phyloP scores from a whole-genome alignment of 2,888 invertebrate species.

The Zygogramma bicolorata region DNA sequence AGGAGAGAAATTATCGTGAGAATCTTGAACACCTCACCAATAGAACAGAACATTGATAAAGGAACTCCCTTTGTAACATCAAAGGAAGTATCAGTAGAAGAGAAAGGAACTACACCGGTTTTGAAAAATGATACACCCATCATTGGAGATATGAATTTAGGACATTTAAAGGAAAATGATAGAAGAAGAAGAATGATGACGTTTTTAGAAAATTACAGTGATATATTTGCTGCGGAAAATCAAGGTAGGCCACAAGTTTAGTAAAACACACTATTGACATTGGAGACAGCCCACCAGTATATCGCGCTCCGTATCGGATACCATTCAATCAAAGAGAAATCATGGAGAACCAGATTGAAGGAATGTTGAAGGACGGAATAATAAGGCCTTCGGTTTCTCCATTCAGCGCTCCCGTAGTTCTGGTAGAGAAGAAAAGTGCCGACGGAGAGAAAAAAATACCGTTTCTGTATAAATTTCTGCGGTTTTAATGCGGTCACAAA shows the following conservation, averaged over 20 bases:
- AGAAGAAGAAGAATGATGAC: background rate
- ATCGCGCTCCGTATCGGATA: background rate
- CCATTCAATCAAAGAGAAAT: background rate
- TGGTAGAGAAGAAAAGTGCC: conserved; percentile 48
- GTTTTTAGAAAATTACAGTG: background rate
- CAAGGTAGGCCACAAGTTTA: background rate
- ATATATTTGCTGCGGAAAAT: background rate
- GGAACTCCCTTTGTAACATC: too few species aligned
- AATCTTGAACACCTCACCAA: too few species aligned
- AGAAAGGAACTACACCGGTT: too few species aligned
- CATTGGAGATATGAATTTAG: too few species aligned
- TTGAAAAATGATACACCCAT: too few species aligned
- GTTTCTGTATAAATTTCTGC: conserved; percentile 43
- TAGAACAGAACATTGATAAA: too few species aligned
- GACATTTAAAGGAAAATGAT: too few species aligned
- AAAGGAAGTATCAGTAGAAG: too few species aligned
- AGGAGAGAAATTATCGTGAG: too few species aligned
- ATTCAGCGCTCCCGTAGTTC: conserved; percentile 57
- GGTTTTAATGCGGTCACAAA: conserved; percentile 36
- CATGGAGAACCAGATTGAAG: background rate
- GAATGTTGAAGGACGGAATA: conserved; percentile 47
- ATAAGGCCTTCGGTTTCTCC: conserved; percentile 51
- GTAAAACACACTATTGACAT: background rate
- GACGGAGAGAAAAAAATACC: conserved; percentile 34
- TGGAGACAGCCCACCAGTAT: background rate